A percentile compares a stretch with the other conserved stretches of the same genome.
Evolutionary conservation across 2,113 vertebrate species (phyloP).

Genomic region (Bungarus multicinctus): DNA sequence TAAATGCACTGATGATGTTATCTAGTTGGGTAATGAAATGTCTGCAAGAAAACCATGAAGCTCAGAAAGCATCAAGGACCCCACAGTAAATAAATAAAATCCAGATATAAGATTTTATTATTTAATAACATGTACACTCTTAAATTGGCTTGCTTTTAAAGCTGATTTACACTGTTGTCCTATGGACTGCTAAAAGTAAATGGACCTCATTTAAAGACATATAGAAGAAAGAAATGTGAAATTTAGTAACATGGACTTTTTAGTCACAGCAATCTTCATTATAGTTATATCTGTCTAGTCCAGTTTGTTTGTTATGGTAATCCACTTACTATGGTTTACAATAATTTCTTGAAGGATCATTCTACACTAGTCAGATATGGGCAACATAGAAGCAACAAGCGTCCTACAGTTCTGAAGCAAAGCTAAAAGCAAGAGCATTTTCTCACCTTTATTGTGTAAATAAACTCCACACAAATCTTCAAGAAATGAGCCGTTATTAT

Average conservation of each 20-base stretch:
- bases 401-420: background rate
- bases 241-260: background rate
- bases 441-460: constrained; percentile 28
- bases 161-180: background rate
- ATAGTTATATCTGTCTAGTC: background rate
- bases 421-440: constrained; percentile 25
- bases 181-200: background rate
- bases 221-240: background rate
- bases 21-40: background rate
- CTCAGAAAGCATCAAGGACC: background rate
- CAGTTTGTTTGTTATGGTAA: background rate
- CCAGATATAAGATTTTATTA: background rate
- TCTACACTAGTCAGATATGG: background rate
- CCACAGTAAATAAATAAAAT: background rate
- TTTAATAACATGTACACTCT: background rate
- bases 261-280: background rate
- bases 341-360: accelerated
- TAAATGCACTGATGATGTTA: background rate
- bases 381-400: background rate
- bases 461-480: constrained; percentile 38
- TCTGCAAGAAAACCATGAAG: background rate
- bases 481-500: constrained; percentile 45
- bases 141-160: background rate
- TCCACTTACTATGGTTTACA: background rate
- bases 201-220: background rate